Percentiles rank a stretch among this genome's conserved stretches.
phyloP scores from a whole-genome alignment of 1,140 invertebrate species.

The Ceratosolen solmsi region DNA sequence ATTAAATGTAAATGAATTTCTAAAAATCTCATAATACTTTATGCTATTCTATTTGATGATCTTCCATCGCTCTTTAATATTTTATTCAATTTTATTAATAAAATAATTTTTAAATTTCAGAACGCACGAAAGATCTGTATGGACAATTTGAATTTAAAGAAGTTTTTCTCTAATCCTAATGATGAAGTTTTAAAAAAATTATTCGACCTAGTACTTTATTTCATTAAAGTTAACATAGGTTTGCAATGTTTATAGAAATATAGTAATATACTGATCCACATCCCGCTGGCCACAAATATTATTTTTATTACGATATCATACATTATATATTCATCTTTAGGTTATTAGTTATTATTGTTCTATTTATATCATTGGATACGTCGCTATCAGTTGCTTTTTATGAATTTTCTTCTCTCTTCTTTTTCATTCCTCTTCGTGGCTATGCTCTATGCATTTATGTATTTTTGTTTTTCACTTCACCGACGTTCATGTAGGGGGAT shows the following conservation, averaged over 20 bases:
- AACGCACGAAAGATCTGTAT: too few species aligned
- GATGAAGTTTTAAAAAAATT: too few species aligned
- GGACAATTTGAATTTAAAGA: too few species aligned
- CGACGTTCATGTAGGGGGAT: not conserved
- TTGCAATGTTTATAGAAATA: not conserved
- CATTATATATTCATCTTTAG: not conserved
- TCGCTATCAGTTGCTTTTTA: not conserved
- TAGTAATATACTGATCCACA: not conserved
- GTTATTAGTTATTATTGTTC: not conserved
- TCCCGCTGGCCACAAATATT: not conserved
- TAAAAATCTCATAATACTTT: too few species aligned
- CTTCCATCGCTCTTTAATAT: too few species aligned
- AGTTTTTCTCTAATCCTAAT: too few species aligned
- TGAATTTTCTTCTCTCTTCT: not conserved
- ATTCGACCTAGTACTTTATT: too few species aligned
- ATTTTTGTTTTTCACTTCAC: slow-evolving; percentile 28
- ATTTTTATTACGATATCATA: not conserved
- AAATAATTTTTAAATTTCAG: too few species aligned
- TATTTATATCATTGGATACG: not conserved
- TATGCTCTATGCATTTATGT: not conserved
- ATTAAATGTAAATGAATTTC: too few species aligned
- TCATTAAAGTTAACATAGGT: too few species aligned
- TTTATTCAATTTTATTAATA: too few species aligned
- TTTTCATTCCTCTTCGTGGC: not conserved
- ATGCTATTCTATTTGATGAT: too few species aligned